phyloP scores from a whole-genome alignment of 2,113 vertebrate genomes.

The Ariopsis seemanni region DNA sequence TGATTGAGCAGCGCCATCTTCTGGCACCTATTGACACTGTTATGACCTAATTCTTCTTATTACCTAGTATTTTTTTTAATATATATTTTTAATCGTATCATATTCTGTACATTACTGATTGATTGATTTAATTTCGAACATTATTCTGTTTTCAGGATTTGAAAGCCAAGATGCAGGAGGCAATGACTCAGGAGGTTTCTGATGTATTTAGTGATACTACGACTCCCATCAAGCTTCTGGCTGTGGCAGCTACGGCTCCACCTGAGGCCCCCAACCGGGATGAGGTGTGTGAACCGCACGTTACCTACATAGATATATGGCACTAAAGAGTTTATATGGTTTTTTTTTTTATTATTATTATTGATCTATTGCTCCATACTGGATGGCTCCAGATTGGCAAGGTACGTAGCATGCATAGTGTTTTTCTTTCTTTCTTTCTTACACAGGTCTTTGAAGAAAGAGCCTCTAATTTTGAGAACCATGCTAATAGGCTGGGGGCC shows the following conservation, averaged over 20 bases:
- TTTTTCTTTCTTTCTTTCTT: conserved; percentile 2
- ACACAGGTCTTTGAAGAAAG: conserved; percentile 92
- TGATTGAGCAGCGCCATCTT: conserved; percentile 30
- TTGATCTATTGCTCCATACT: neutral
- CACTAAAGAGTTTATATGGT: neutral
- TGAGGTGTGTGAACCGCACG: conserved; percentile 71
- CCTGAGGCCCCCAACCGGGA: conserved; percentile 88
- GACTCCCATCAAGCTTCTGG: conserved; percentile 93
- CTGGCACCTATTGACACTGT: neutral
- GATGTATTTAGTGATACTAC: conserved; percentile 98
- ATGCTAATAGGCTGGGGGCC: conserved; percentile 86
- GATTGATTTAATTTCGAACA: neutral
- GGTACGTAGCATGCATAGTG: neutral
- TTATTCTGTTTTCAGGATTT: conserved; percentile 77
- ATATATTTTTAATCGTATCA: neutral
- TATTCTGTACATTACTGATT: neutral
- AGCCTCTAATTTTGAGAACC: conserved; percentile 92
- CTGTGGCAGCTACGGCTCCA: conserved; percentile 93
- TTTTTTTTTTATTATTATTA: neutral
- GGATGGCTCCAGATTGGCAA: neutral
- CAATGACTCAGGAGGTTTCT: conserved; percentile 98
- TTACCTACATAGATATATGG: neutral
- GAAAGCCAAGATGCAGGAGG: conserved; percentile 94
- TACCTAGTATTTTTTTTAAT: neutral
- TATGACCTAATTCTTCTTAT: neutral